phyloP scores from a whole-genome alignment of 2,797 vertebrate species.

The Danio albolineatus region DNA sequence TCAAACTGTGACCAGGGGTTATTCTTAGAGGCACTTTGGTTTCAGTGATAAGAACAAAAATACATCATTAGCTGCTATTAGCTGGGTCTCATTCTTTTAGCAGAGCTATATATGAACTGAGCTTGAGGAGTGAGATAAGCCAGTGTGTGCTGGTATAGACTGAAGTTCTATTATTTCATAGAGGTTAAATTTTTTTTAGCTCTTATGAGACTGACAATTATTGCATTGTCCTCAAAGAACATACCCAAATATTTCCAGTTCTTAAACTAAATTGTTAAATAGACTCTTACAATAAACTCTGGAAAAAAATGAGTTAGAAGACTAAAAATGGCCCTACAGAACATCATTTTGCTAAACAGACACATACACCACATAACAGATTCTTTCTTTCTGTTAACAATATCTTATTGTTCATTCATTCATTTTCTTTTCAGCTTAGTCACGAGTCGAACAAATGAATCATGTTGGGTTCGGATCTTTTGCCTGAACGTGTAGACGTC shows the following conservation, averaged over 20 bases:
- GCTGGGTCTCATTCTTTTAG: background rate
- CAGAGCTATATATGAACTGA: background rate
- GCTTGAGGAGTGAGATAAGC: background rate
- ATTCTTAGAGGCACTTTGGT: slow-evolving; percentile 24
- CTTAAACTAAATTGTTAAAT: background rate
- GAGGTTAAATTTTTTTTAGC: background rate
- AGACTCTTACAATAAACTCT: too few relatives aligned
- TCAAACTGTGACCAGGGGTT: slow-evolving; percentile 24
- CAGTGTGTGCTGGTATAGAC: slow-evolving; percentile 9
- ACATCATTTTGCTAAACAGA: too few relatives aligned
- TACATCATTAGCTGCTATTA: slow-evolving; percentile 36
- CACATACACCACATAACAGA: too few relatives aligned
- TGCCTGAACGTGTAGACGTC: too few relatives aligned
- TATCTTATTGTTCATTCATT: too few relatives aligned
- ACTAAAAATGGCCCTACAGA: too few relatives aligned
- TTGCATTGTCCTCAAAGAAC: background rate
- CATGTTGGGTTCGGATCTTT: too few relatives aligned
- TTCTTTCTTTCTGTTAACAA: too few relatives aligned
- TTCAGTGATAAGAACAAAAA: slow-evolving; percentile 26
- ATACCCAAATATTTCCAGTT: background rate
- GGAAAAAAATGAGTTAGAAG: too few relatives aligned
- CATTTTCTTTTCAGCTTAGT: too few relatives aligned
- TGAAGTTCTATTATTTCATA: background rate
- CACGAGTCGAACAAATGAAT: too few relatives aligned
- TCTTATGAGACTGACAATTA: background rate